Evolutionary conservation across 2,113 vertebrate genomes (phyloP).

Genomic region (Brachypodius melanocephalos): DNA sequence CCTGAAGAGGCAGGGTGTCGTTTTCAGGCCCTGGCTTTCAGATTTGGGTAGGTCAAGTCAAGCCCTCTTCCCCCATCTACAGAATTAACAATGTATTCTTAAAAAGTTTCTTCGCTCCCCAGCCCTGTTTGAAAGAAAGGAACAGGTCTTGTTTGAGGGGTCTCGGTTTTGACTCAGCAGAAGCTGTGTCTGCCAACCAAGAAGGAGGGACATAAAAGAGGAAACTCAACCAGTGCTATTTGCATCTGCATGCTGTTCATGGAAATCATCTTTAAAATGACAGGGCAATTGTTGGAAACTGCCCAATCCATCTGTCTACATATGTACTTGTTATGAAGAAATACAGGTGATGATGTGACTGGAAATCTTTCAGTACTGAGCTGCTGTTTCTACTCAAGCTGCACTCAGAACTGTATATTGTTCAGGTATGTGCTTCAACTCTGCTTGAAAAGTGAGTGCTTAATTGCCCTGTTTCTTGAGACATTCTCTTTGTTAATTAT

Average conservation of each 20-base stretch:
- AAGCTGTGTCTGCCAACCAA: neutral
- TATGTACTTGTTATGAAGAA: neutral
- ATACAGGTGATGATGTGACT: slow-evolving; percentile 17
- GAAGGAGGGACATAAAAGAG: neutral
- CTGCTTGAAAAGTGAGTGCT: neutral
- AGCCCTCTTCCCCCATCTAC: neutral
- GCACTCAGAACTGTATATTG: neutral
- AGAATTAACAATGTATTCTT: neutral
- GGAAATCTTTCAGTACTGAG: neutral
- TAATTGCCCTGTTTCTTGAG: neutral
- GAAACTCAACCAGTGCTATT: neutral
- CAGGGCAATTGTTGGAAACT: neutral
- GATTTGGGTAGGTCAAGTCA: neutral
- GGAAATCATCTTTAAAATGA: neutral
- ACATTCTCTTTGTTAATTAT: neutral
- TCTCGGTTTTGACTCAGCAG: neutral
- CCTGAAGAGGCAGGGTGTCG: neutral
- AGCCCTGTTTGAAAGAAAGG: neutral
- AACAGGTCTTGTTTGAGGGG: neutral
- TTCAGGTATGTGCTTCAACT: neutral
- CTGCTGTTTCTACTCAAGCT: neutral
- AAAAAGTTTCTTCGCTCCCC: neutral
- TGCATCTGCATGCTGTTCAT: neutral
- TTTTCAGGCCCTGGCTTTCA: neutral
- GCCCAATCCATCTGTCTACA: neutral